phyloP scores from a whole-genome alignment of 1,140 invertebrate species.

The Cyclina sinensis region DNA sequence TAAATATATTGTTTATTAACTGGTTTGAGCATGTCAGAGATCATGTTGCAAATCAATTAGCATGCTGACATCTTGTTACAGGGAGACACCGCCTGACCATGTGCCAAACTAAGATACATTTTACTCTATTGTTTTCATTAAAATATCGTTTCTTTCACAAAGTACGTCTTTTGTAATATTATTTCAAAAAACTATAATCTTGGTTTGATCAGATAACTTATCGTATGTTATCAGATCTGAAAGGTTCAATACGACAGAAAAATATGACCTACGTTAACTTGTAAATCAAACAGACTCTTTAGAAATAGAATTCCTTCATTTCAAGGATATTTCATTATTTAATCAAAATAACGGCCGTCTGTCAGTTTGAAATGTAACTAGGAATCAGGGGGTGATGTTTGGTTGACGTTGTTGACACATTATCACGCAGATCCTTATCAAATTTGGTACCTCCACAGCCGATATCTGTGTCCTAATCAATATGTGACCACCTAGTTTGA shows the following conservation, averaged over 20 bases:
- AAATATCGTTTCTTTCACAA: conserved; percentile 19
- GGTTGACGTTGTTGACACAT: conserved; percentile 31
- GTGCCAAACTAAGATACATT: conserved; percentile 24
- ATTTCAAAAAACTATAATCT: conserved; percentile 20
- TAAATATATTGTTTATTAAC: conserved; percentile 3
- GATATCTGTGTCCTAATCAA: conserved; percentile 20
- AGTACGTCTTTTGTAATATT: not conserved
- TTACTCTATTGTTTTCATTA: conserved; percentile 38
- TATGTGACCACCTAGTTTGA: conserved; percentile 31
- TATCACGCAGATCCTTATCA: conserved; percentile 37
- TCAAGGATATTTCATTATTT: not conserved
- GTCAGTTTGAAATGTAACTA: conserved; percentile 33
- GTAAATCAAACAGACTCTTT: not conserved
- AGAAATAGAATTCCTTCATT: not conserved
- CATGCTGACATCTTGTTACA: conserved; percentile 22
- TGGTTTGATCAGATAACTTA: conserved; percentile 29
- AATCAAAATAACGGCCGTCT: not conserved
- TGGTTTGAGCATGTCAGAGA: conserved; percentile 2
- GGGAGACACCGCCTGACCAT: conserved; percentile 24
- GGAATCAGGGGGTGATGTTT: conserved; percentile 13
- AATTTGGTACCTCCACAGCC: conserved; percentile 43
- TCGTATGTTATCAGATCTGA: conserved; percentile 34
- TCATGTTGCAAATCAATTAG: conserved; percentile 29
- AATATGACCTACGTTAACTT: not conserved
- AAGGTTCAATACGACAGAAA: conserved; percentile 20